Conservation (phyloP, 2,797 vertebrate species). For the Taenioides sp. region DNA sequence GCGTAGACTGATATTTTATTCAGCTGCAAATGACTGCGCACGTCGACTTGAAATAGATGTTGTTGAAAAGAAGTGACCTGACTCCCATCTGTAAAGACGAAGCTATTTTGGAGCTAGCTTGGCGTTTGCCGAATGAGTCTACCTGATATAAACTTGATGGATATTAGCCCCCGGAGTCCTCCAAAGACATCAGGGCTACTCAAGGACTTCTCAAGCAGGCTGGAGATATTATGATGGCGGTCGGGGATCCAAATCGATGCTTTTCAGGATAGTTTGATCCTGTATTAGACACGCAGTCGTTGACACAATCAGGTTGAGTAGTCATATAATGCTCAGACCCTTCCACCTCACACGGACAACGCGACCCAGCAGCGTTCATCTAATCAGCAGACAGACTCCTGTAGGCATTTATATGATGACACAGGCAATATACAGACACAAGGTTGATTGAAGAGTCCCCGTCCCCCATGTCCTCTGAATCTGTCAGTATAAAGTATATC, state of each 20-base stretch:
- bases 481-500: constrained; percentile 19
- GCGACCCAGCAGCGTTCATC: constrained; percentile 45
- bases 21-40: neutral
- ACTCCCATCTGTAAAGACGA: constrained; percentile 22
- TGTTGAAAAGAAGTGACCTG: constrained; percentile 12
- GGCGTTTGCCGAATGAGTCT: constrained; percentile 17
- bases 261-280: constrained; percentile 47
- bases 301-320: constrained; percentile 63
- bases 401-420: constrained; percentile 49
- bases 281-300: constrained; percentile 55
- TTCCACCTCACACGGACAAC: constrained; percentile 51
- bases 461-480: constrained; percentile 37
- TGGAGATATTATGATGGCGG: constrained; percentile 52
- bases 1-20: neutral
- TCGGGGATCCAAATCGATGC: constrained; percentile 40
- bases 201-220: constrained; percentile 57
- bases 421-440: constrained; percentile 26
- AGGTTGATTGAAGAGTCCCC: constrained; percentile 40
- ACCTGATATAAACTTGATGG: constrained; percentile 35
- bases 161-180: constrained; percentile 33
- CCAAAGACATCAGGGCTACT: constrained; percentile 36
- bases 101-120: constrained; percentile 14
- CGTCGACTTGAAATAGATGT: constrained; percentile 1
- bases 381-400: constrained; percentile 43
- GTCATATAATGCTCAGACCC: constrained; percentile 58